Evolutionary conservation across 2,888 invertebrate genomes (phyloP), one percentile per base, ranked within the genome.

Genomic region (Drosophila paranaensis): DNA sequence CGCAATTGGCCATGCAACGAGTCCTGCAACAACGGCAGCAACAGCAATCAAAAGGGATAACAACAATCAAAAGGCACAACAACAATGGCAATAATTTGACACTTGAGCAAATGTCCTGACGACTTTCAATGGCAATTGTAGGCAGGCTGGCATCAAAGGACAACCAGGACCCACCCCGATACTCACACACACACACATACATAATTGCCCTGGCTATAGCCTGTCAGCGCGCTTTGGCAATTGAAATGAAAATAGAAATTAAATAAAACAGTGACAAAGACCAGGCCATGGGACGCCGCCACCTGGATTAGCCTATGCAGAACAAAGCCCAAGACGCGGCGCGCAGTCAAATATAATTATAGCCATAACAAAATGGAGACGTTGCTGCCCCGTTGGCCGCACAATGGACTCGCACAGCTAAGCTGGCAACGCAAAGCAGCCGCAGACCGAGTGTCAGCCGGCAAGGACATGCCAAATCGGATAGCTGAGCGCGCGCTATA

Each of bases 311-410:
- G 90, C 69, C 53, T 27, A 45, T 56, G 14, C 53, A 54, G 72
- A 66, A 81, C 72, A 67, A 58, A 62, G 77, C 58, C 35, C 62
- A 46, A 35, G 42, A 58, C 42, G 53, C n/a, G 39, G 13, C 40
- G 70, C 82, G 70, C 82, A 85, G 90, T 81, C 90, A 88, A 87
- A 87, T 87, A 88, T 88, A 90, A 87, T 87, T 90, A 90, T 90
- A 76, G 76, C 77, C 77, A 74, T 80, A 76, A 80, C 90, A 84
- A 79, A 84, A 85, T 78, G 87, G 71, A 79, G 85, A 84, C 87
- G 79, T 81, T 83, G 77, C 77, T 70, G 80, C 77, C 62, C 33
- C 2, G 42, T 10, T 33, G 33, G 42, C 56, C 56, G 61, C 51
- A 74, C 87, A 87, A 85, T 71, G 73, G 68, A 50, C 27, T 46